Conservation (phyloP, 2,797 vertebrate species). For the Lepilemur ruficaudatus region DNA sequence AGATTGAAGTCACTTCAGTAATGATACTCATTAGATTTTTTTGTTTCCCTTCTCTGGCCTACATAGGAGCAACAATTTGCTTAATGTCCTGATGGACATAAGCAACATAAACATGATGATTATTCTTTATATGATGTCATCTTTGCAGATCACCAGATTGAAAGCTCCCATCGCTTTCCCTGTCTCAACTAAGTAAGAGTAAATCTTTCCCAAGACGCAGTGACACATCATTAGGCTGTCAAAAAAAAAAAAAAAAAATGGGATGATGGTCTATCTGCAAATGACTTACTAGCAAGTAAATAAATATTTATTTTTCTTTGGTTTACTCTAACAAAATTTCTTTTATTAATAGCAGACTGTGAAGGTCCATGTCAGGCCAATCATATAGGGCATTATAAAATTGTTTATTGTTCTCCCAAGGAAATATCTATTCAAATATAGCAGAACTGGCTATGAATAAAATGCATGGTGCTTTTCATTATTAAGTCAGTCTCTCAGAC, state of each 20-base stretch:
- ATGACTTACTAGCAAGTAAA: slow-evolving; percentile 5
- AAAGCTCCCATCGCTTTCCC: background rate
- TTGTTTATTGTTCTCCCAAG: background rate
- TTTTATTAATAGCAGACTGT: slow-evolving; percentile 9
- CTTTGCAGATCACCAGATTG: slow-evolving; percentile 14
- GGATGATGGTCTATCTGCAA: background rate
- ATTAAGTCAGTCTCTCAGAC: background rate
- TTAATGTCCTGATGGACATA: slow-evolving; percentile 42
- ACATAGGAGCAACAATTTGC: slow-evolving; percentile 37
- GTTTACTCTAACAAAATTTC: background rate
- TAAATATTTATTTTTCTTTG: slow-evolving; percentile 19
- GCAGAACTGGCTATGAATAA: background rate
- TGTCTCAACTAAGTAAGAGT: slow-evolving; percentile 29
- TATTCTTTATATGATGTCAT: slow-evolving; percentile 37
- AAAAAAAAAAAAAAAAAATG: background rate
- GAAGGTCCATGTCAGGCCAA: background rate
- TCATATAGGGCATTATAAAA: background rate
- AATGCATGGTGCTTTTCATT: background rate
- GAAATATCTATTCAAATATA: slow-evolving; percentile 40
- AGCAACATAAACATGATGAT: slow-evolving; percentile 32
- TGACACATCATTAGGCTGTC: background rate
- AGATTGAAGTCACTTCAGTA: slow-evolving; percentile 44
- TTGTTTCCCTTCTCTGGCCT: slow-evolving; percentile 43
- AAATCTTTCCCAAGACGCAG: slow-evolving; percentile 24
- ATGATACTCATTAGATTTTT: slow-evolving; percentile 53